Percentiles rank a stretch among this genome's conserved stretches.
Evolutionary conservation across 2,888 invertebrate species (phyloP).

Genomic region (Nowickia ferox): DNA sequence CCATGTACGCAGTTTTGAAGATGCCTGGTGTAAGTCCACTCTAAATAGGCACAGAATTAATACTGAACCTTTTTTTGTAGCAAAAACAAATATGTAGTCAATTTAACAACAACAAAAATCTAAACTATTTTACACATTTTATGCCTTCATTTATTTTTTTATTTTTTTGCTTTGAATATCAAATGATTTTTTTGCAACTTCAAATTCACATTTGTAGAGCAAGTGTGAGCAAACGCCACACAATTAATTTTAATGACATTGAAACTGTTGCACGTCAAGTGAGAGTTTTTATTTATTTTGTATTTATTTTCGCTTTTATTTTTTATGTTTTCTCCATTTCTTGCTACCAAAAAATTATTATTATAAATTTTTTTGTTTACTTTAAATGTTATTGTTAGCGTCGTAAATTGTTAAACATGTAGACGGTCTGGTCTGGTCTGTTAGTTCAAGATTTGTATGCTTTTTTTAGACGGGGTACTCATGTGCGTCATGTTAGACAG

Average conservation of each 20-base stretch:
- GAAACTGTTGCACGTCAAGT: constrained; percentile 54
- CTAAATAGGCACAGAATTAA: too few species aligned
- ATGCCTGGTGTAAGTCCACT: too few species aligned
- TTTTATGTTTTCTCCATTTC: background rate
- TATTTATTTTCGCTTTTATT: background rate
- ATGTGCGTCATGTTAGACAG: constrained; percentile 21
- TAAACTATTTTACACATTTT: background rate
- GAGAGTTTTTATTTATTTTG: constrained; percentile 41
- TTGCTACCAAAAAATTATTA: background rate
- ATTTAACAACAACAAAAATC: background rate
- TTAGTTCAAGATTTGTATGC: background rate
- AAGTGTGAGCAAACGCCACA: constrained; percentile 36
- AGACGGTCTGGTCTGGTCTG: background rate
- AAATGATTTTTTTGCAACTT: background rate
- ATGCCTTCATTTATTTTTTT: background rate
- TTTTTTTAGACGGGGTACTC: constrained; percentile 8
- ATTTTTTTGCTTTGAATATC: background rate
- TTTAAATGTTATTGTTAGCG: background rate
- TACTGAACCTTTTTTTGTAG: too few species aligned
- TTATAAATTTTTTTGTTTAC: too few species aligned
- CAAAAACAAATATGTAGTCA: background rate
- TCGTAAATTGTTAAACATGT: background rate
- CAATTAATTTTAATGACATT: constrained; percentile 67
- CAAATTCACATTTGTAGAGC: constrained; percentile 3
- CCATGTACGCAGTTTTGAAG: too few species aligned